Base-by-base conservation (phyloP, 1,140 invertebrate species). In the Polypedilum pembai region DNA sequence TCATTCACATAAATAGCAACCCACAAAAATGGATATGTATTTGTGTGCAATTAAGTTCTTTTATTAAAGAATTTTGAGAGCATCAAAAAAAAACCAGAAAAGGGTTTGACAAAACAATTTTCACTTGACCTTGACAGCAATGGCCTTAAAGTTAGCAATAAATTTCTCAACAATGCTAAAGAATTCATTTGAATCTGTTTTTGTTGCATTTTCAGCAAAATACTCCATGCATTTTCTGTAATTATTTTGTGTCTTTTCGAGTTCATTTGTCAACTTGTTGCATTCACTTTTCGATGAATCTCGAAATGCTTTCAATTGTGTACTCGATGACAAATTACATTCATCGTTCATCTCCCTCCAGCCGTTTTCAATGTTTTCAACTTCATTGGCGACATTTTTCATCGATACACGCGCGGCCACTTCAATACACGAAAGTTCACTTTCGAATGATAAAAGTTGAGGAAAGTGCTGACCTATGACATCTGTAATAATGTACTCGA, bases 211-310 rank as follows among this genome's bases (percentile, higher is more conserved):
- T 21, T 69, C 65, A 18, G 17, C 65, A 69, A 69, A 69, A 69
- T 69, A 69, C 12, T n/a, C 20, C 3, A 21, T 21, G 18, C 65
- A 69, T n/a, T 69, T 18, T 18, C 7, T 69, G 18, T 69, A 69
- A 21, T 69, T 69, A 7, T 21, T 20, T 69, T 20, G 17, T 69
- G 65, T 18, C 18, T 1, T 20, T 18, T 69, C 65, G 20, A 20
- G 17, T 69, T 69, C 65, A 69, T 69, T 69, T 21, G 8, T 69
- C 65, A 69, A 69, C 65, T 69, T 69, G 65, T 69, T 69, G 65
- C 4, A 69, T 10, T 7, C 10, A 20, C 10, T 18, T 5, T 20
- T 10, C 20, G 65, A 18, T 10, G 65, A 69, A 8, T 20, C 20
- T 69, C 18, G 17, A 18, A 69, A 69, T 69, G 65, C 18, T 20